Percentiles rank a stretch among this genome's conserved stretches.
Conservation (phyloP, 2,797 vertebrate genomes). For the Mico argentatus region DNA sequence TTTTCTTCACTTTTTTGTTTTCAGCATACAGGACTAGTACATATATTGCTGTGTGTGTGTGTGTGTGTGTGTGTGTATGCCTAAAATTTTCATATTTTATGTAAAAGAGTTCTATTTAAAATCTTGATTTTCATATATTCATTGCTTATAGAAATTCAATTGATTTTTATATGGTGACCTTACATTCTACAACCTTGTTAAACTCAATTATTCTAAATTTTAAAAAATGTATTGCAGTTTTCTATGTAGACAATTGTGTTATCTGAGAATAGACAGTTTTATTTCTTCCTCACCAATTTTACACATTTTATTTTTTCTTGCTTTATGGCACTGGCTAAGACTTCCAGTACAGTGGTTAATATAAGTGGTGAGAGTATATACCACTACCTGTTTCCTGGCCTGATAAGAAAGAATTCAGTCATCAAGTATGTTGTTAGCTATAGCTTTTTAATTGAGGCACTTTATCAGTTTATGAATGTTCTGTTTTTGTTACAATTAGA, state of each 20-base stretch:
- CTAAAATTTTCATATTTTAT: background rate
- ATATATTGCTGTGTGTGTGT: background rate
- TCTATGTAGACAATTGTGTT: background rate
- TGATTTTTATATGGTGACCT: background rate
- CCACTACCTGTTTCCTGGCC: background rate
- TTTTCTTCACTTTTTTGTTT: background rate
- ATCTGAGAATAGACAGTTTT: background rate
- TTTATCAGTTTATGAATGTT: background rate
- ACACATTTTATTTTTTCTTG: background rate
- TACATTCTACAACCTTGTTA: background rate
- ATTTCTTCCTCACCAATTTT: background rate
- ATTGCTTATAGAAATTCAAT: background rate
- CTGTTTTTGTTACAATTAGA: background rate
- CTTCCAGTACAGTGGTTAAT: background rate
- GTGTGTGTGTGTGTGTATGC: background rate
- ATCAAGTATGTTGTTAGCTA: background rate
- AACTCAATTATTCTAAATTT: background rate
- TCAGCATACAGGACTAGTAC: background rate
- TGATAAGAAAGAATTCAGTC: background rate
- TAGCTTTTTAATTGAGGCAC: background rate
- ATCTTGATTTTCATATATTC: background rate
- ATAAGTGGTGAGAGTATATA: background rate
- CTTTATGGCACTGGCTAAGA: background rate
- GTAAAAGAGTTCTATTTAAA: background rate
- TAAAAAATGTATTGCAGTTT: background rate